A percentile compares a stretch with the other conserved stretches of the same genome.
phyloP scores from a whole-genome alignment of 2,888 invertebrate species.

The Drymonia ruficornis region DNA sequence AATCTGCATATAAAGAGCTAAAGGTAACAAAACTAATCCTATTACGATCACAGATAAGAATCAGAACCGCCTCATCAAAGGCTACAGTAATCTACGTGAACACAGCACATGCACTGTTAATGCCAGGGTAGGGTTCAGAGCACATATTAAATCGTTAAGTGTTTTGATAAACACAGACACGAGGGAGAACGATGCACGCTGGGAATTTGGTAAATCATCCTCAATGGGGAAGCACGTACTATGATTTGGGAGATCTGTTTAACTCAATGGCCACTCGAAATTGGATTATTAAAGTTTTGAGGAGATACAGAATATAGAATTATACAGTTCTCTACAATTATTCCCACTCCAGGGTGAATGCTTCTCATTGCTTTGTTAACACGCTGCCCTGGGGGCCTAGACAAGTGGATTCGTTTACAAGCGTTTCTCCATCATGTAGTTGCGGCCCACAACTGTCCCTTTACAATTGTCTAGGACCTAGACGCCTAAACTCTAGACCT shows the following conservation, averaged over 20 bases:
- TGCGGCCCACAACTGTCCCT: no score
- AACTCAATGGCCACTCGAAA: conserved; percentile 26
- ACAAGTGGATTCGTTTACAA: no score
- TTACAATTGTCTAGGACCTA: no score
- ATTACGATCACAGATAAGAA: conserved; percentile 37
- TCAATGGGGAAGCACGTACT: conserved; percentile 62
- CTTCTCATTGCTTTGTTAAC: no score
- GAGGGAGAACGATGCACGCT: conserved; percentile 68
- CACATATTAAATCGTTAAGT: conserved; percentile 83
- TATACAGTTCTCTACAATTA: not conserved
- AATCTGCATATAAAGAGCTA: conserved; percentile 12
- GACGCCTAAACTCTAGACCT: no score
- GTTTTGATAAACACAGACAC: conserved; percentile 83
- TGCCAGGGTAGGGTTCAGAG: conserved; percentile 65
- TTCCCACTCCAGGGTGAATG: no score
- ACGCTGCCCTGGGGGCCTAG: no score
- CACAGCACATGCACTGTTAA: conserved; percentile 59
- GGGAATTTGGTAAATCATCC: conserved; percentile 75
- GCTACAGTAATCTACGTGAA: conserved; percentile 58
- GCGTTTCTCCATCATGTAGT: no score
- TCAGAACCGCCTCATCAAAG: conserved; percentile 39
- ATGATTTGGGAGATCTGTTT: conserved; percentile 39
- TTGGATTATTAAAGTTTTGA: conserved; percentile 11
- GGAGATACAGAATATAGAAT: not conserved
- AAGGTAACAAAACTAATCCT: conserved; percentile 32